phyloP scores from a whole-genome alignment of 2,797 vertebrate species.

The Muscicapa striata region DNA sequence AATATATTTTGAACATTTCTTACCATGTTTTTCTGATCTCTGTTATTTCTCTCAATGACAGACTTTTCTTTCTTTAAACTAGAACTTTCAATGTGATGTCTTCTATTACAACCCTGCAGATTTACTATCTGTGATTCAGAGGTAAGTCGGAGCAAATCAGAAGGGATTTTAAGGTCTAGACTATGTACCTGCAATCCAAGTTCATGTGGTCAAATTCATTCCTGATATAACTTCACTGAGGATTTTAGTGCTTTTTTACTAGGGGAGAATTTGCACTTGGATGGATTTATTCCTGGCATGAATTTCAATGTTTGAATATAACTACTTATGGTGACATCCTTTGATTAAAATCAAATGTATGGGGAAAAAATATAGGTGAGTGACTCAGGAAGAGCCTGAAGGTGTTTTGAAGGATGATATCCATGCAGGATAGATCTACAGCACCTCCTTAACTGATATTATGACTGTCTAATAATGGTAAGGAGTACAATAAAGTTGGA shows the following conservation, averaged over 20 bases:
- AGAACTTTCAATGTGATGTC: background rate
- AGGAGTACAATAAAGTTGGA: background rate
- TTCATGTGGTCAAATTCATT: background rate
- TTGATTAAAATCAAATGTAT: background rate
- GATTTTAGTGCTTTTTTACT: background rate
- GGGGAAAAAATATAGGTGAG: background rate
- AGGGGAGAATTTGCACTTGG: background rate
- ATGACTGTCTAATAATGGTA: background rate
- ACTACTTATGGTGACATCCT: background rate
- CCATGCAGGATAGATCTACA: background rate
- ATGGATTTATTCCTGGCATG: background rate
- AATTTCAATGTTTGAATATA: background rate
- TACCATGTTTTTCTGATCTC: background rate
- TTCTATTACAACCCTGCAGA: background rate
- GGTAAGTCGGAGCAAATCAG: background rate
- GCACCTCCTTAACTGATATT: background rate
- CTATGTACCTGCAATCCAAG: background rate
- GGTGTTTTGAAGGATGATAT: background rate
- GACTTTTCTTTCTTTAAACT: background rate
- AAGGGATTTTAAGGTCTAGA: background rate
- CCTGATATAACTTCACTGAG: background rate
- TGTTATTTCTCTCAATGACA: background rate
- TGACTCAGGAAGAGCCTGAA: fast-evolving
- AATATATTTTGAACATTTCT: background rate
- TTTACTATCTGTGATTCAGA: background rate